phyloP scores from a whole-genome alignment of 2,113 vertebrate genomes.

The Sprattus sprattus region DNA sequence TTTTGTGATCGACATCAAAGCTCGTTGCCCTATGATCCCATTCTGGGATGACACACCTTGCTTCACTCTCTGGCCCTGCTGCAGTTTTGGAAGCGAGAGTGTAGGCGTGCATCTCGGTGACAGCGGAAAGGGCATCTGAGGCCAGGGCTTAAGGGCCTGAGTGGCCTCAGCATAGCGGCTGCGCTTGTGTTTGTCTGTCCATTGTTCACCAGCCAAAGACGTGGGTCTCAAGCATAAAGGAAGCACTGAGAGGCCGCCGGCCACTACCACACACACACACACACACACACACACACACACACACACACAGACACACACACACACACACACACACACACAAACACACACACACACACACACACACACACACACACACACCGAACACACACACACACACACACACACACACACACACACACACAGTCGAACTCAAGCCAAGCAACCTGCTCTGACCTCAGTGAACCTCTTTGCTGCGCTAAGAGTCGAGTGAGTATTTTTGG shows the following conservation, averaged over 20 bases:
- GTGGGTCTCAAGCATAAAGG: constrained; percentile 67
- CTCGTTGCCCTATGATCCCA: not conserved
- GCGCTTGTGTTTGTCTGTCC: constrained; percentile 62
- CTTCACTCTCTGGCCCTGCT: not conserved
- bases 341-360: constrained; percentile 26
- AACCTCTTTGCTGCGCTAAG: constrained; percentile 20
- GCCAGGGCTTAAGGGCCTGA: constrained; percentile 37
- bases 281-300: constrained; percentile 23
- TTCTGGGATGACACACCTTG: not conserved
- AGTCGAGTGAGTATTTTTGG: not conserved
- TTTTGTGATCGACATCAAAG: too few relatives aligned
- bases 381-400: constrained; percentile 42
- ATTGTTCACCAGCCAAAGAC: constrained; percentile 60
- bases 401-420: constrained; percentile 13
- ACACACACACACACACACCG: too few relatives aligned
- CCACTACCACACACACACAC: not conserved
- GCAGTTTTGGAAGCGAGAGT: not conserved
- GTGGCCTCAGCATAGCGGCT: constrained; percentile 53
- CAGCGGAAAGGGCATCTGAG: constrained; percentile 12
- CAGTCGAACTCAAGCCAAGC: constrained; percentile 19
- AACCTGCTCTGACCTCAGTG: constrained; percentile 42
- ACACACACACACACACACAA: constrained; percentile 27
- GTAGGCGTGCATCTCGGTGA: not conserved
- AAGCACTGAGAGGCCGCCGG: constrained; percentile 52
- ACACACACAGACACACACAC: constrained; percentile 30